These are phyloP conservation scores for Chrysotoxum bicinctum DNA, from an alignment of 2,888 invertebrate genomes.

Conservation along the genomic window DNA sequence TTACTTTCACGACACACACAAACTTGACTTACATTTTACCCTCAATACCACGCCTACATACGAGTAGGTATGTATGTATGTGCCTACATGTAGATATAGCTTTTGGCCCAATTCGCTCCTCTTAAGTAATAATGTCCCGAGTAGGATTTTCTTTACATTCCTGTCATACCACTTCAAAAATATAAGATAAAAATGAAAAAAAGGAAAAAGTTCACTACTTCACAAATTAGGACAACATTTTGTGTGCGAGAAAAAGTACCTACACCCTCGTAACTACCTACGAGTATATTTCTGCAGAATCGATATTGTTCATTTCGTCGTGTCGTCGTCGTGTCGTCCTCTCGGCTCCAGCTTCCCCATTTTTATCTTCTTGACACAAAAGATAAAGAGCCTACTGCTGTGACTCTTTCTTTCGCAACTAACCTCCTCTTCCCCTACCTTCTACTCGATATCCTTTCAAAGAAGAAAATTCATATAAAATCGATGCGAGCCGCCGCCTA, in stretches of 20 bases:
- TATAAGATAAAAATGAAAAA: conserved; percentile 1
- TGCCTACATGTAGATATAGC: not conserved
- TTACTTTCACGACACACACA: conserved; percentile 44
- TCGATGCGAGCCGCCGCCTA: conserved; percentile 41
- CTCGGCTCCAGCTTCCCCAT: not conserved
- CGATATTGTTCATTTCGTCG: conserved; percentile 31
- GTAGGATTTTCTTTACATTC: conserved; percentile 19
- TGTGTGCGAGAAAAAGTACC: conserved; percentile 40
- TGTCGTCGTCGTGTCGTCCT: not conserved
- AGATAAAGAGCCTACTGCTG: conserved; percentile 22
- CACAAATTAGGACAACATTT: conserved; percentile 59
- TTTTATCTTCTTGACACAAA: conserved; percentile 2
- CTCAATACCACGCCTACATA: conserved; percentile 16
- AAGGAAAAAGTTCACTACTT: conserved; percentile 33
- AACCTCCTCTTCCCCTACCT: not conserved
- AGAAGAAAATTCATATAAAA: conserved; percentile 43
- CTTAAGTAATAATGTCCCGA: conserved; percentile 13
- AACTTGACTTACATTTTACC: conserved; percentile 40
- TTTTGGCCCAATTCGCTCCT: conserved; percentile 8
- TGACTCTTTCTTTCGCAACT: not conserved
- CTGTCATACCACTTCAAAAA: conserved; percentile 34
- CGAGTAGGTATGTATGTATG: not conserved
- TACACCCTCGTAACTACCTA: not conserved
- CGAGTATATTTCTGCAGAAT: conserved; percentile 15
- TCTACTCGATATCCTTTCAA: conserved; percentile 17